Evolutionary conservation across 2,888 invertebrate species (phyloP).

Genomic region (Perizoma flavofasciatum): DNA sequence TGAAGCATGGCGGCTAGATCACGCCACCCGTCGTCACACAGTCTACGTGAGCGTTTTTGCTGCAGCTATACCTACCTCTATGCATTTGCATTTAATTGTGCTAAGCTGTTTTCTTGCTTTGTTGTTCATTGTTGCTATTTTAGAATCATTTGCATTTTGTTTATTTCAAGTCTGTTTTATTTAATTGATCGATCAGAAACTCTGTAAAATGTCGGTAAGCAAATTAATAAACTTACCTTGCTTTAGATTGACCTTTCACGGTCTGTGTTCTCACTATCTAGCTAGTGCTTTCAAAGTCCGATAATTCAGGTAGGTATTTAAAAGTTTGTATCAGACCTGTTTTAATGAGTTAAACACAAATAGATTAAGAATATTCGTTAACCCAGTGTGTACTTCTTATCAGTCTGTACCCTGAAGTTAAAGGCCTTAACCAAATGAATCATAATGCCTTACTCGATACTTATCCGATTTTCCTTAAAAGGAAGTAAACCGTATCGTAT

Average conservation of each 20-base stretch:
- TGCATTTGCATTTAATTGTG: constrained; percentile 38
- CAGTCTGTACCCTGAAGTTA: no score
- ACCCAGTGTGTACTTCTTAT: no score
- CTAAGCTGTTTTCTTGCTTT: constrained; percentile 29
- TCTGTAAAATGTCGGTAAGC: neutral
- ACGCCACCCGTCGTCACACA: constrained; percentile 39
- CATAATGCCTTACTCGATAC: no score
- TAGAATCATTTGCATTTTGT: constrained; percentile 24
- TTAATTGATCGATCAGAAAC: constrained; percentile 1
- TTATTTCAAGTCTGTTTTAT: constrained; percentile 11
- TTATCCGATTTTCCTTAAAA: neutral
- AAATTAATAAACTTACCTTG: no score
- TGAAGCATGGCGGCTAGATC: constrained; percentile 26
- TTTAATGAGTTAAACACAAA: no score
- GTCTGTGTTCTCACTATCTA: no score
- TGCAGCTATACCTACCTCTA: constrained; percentile 24
- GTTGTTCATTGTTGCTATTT: constrained; percentile 25
- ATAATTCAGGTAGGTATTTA: no score
- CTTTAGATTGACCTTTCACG: no score
- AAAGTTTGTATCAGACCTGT: no score
- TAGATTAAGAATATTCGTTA: no score
- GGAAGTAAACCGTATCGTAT: constrained; percentile 1
- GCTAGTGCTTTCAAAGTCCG: no score
- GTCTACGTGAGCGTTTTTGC: constrained; percentile 34
- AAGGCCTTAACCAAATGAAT: no score